phyloP scores from a whole-genome alignment of 2,113 vertebrate species.

The Epinephelus fuscoguttatus region DNA sequence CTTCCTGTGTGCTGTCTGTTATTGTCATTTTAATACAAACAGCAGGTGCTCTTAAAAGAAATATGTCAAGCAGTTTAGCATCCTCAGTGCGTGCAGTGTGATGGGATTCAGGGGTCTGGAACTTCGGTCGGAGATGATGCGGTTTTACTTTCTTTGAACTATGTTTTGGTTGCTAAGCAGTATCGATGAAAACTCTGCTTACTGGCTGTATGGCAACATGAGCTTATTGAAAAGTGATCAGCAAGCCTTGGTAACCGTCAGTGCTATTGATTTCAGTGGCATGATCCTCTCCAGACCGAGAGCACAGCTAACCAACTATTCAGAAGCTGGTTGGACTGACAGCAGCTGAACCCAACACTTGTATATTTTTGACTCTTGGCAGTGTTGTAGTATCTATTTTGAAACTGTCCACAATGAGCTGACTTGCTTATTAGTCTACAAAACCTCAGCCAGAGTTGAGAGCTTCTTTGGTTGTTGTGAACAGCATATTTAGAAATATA shows the following conservation, averaged over 20 bases:
- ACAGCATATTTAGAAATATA: not conserved
- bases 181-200: slow-evolving; percentile 13
- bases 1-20: slow-evolving; percentile 55
- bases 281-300: not conserved
- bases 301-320: not conserved
- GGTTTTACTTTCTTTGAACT: slow-evolving; percentile 44
- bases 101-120: slow-evolving; percentile 50
- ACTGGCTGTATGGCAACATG: slow-evolving; percentile 14
- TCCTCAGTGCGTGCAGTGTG: not conserved
- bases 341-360: not conserved
- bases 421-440: not conserved
- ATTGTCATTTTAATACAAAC: slow-evolving; percentile 39
- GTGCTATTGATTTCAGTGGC: slow-evolving; percentile 19
- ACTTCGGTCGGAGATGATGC: slow-evolving; percentile 41
- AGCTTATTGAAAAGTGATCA: slow-evolving; percentile 55
- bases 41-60: slow-evolving; percentile 47
- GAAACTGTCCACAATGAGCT: not conserved
- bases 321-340: not conserved
- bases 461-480: slow-evolving; percentile 2
- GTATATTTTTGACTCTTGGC: not conserved
- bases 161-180: slow-evolving; percentile 30
- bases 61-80: slow-evolving; percentile 64
- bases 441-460: not conserved
- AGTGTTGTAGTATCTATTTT: not conserved
- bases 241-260: not conserved